These are phyloP conservation scores for Tetramorium simillimum DNA, from an alignment of 1,140 invertebrate species.

Conservation along the genomic window DNA sequence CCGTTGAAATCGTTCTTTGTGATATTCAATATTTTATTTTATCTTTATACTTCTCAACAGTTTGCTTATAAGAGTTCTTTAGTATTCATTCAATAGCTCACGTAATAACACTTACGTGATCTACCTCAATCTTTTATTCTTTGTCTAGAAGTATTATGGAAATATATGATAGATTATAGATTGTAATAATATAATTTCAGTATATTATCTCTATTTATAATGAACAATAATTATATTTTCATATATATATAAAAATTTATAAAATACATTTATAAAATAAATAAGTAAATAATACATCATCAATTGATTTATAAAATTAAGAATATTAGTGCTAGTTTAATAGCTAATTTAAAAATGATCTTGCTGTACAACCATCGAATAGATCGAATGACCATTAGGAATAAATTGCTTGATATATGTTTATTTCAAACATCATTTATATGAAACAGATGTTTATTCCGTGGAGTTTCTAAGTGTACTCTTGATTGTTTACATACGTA, in stretches of 20 bases:
- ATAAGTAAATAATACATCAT: background rate
- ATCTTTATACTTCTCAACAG: background rate
- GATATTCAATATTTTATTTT: background rate
- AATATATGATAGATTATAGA: background rate
- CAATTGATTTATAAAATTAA: conserved; percentile 2
- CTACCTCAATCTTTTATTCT: conserved; percentile 20
- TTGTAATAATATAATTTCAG: background rate
- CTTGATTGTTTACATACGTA: background rate
- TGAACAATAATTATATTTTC: background rate
- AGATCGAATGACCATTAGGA: background rate
- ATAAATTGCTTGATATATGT: background rate
- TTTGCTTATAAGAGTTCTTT: background rate
- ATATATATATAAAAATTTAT: background rate
- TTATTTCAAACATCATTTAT: background rate
- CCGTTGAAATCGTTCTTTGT: background rate
- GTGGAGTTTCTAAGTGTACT: background rate
- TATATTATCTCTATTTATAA: background rate
- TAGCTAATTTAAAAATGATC: background rate
- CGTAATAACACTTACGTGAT: background rate
- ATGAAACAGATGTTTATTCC: background rate
- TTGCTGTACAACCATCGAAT: background rate
- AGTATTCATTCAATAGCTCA: background rate
- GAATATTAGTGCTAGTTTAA: background rate
- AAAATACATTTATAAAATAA: conserved; percentile 5
- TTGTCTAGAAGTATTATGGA: conserved; percentile 15